Evolutionary conservation across 2,888 invertebrate genomes (phyloP).

Genomic region (Drosophila aldrichi): DNA sequence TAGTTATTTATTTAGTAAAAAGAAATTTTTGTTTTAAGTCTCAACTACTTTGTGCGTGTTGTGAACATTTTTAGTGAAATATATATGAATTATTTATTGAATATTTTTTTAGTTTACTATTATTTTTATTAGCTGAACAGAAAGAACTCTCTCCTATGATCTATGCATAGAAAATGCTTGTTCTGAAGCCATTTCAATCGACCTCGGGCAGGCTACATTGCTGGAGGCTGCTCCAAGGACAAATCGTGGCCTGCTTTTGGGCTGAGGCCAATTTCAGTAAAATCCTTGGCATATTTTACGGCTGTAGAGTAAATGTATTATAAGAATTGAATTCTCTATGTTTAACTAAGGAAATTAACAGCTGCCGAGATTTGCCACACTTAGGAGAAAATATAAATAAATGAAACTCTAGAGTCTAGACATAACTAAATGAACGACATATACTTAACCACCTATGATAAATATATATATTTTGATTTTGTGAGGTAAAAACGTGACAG

Average conservation of each 20-base stretch:
- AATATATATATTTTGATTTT: conserved; percentile 21
- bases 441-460: conserved; percentile 39
- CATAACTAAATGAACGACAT: conserved; percentile 15
- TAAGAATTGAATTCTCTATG: background rate
- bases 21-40: conserved; percentile 44
- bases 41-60: conserved; percentile 44
- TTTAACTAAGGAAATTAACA: conserved; percentile 6
- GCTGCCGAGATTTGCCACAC: conserved; percentile 4
- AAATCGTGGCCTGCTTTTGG: conserved; percentile 8
- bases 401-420: background rate
- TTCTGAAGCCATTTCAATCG: conserved; percentile 8
- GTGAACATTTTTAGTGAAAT: conserved; percentile 60
- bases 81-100: conserved; percentile 73
- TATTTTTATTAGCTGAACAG: background rate
- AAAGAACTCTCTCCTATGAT: conserved; percentile 5
- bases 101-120: conserved; percentile 21
- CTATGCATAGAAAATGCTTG: background rate
- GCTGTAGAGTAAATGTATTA: conserved; percentile 20
- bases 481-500: conserved; percentile 25
- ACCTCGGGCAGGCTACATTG: background rate
- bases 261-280: background rate
- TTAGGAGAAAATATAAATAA: conserved; percentile 2
- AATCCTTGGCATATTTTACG: conserved; percentile 18
- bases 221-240: background rate
- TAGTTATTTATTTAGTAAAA: conserved; percentile 67